These are phyloP conservation scores for Machimus atricapillus DNA, from an alignment of 2,888 invertebrate genomes.

Conservation along the genomic window DNA sequence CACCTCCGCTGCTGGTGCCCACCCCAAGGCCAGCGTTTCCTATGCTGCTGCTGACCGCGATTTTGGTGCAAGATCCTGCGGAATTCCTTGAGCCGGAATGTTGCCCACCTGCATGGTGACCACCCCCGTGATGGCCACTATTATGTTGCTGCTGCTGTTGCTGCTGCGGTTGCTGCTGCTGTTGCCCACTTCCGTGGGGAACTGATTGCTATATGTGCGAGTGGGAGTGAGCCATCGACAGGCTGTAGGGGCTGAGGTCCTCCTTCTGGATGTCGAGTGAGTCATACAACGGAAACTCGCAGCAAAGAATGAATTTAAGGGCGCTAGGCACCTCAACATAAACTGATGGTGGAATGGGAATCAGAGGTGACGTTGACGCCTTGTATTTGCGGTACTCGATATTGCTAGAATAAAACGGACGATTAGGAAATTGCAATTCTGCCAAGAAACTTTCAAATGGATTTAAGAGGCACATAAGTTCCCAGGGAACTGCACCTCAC, in stretches of 20 bases:
- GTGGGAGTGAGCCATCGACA: slow-evolving; percentile 61
- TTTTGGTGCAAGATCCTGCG: slow-evolving; percentile 47
- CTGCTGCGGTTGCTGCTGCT: not conserved
- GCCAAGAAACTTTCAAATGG: slow-evolving; percentile 9
- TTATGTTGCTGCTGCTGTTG: slow-evolving; percentile 47
- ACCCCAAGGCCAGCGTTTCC: not conserved
- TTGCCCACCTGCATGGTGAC: slow-evolving; percentile 35
- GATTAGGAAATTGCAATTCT: slow-evolving; percentile 19
- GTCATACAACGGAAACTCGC: slow-evolving; percentile 89
- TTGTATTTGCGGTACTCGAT: slow-evolving; percentile 89
- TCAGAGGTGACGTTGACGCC: slow-evolving; percentile 84
- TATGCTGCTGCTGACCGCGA: slow-evolving; percentile 2
- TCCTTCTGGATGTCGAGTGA: slow-evolving; percentile 66
- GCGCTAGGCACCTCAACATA: slow-evolving; percentile 87
- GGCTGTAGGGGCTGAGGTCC: slow-evolving; percentile 59
- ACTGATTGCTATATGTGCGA: slow-evolving; percentile 63
- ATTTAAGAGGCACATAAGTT: not conserved
- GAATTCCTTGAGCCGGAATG: slow-evolving; percentile 48
- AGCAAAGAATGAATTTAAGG: slow-evolving; percentile 83
- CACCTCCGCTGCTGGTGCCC: not conserved
- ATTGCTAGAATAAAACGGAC: slow-evolving; percentile 65
- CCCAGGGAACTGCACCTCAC: not conserved
- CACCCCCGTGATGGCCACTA: not conserved
- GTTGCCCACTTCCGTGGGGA: slow-evolving; percentile 52
- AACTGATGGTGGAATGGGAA: slow-evolving; percentile 85